Conservation (phyloP, 1,140 invertebrate species). For the Sminthurides bifidus region DNA sequence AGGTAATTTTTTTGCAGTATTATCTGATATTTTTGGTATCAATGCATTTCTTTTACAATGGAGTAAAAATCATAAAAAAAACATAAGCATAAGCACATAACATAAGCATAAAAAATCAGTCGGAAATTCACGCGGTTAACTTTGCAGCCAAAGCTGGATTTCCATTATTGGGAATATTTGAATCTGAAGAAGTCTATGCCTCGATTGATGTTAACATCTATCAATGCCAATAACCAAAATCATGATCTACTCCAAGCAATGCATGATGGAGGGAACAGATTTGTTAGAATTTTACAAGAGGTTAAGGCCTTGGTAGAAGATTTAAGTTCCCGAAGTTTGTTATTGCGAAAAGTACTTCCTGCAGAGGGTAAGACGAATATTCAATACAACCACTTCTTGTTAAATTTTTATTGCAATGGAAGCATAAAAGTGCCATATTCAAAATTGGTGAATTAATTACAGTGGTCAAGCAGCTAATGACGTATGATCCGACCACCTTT, state of each 20-base stretch:
- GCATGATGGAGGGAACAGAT: too few species aligned
- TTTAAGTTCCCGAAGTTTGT: too few species aligned
- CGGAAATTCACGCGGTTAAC: background rate
- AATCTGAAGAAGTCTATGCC: background rate
- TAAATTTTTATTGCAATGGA: too few species aligned
- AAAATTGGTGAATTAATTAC: background rate
- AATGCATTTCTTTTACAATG: too few species aligned
- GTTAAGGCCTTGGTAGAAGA: too few species aligned
- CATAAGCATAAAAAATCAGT: too few species aligned
- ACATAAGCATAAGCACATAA: too few species aligned
- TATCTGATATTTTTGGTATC: too few species aligned
- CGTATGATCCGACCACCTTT: background rate
- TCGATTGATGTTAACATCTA: background rate
- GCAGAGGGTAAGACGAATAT: constrained; percentile 1
- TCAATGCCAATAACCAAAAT: background rate
- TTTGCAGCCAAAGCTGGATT: background rate
- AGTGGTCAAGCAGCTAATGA: background rate
- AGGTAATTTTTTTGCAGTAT: background rate
- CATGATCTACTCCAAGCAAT: background rate
- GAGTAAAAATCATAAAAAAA: too few species aligned
- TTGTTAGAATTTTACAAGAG: too few species aligned
- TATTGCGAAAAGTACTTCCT: background rate
- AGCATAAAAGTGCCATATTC: too few species aligned
- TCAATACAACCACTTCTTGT: too few species aligned
- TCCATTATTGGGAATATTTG: background rate